phyloP scores from a whole-genome alignment of 2,797 vertebrate species.

The Pipistrellus pipistrellus region DNA sequence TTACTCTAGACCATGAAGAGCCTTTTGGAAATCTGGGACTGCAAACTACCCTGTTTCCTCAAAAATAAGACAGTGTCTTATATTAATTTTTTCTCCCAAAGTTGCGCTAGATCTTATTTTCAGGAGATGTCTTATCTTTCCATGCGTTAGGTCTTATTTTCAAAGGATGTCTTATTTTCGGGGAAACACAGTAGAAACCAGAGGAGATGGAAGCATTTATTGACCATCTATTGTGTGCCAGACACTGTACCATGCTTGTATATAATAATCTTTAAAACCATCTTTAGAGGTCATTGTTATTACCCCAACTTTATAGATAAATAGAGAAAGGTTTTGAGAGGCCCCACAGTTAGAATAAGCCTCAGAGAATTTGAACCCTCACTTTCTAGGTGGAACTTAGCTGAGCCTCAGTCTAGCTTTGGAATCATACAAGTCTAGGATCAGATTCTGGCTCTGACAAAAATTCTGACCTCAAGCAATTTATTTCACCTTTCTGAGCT shows the following conservation, averaged over 20 bases:
- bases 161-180: no score
- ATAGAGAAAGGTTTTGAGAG: slow-evolving; percentile 17
- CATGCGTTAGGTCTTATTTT: no score
- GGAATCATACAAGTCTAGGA: not conserved
- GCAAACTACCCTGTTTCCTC: not conserved
- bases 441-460: not conserved
- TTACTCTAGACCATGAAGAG: not conserved
- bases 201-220: not conserved
- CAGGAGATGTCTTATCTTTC: no score
- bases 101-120: no score
- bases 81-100: no score
- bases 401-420: not conserved
- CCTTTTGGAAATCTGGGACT: not conserved
- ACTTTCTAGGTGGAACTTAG: not conserved
- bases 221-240: not conserved
- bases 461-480: not conserved
- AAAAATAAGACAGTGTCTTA: no score
- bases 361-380: slow-evolving; percentile 23
- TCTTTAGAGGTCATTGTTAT: not conserved
- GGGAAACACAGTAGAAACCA: not conserved
- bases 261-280: slow-evolving; percentile 58
- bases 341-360: not conserved
- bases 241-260: not conserved
- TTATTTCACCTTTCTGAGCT: not conserved
- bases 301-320: not conserved